Conservation (phyloP, 2,797 vertebrate species). For the Discoglossus pictus region DNA sequence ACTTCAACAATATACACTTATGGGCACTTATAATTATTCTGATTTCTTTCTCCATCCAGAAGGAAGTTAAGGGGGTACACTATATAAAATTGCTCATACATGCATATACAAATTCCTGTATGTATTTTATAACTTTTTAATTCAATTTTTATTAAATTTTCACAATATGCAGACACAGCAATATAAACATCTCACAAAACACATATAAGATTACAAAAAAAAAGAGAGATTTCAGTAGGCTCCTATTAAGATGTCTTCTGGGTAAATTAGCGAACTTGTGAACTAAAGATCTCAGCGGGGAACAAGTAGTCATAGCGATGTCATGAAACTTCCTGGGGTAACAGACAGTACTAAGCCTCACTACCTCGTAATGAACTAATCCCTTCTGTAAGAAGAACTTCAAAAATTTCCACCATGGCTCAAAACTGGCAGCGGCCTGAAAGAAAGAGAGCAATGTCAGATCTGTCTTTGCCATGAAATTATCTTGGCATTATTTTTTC, state of each 20-base stretch:
- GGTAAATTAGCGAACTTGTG: slow-evolving; percentile 43
- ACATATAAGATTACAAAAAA: slow-evolving; percentile 25
- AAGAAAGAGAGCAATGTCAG: slow-evolving; percentile 59
- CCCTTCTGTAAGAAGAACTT: slow-evolving; percentile 60
- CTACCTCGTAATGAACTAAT: slow-evolving; percentile 62
- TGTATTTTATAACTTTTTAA: too few relatives aligned
- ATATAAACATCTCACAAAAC: slow-evolving; percentile 17
- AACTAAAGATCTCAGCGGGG: slow-evolving; percentile 12
- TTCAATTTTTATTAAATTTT: too few relatives aligned
- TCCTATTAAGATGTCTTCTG: slow-evolving; percentile 50
- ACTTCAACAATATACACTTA: too few relatives aligned
- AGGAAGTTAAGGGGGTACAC: too few relatives aligned
- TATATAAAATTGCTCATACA: too few relatives aligned
- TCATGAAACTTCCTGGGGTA: slow-evolving; percentile 48
- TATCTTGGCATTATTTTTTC: slow-evolving; percentile 69
- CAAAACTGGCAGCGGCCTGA: slow-evolving; percentile 44
- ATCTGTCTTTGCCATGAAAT: slow-evolving; percentile 74
- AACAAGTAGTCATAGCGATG: slow-evolving; percentile 51
- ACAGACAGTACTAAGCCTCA: slow-evolving; percentile 47
- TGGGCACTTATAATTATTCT: too few relatives aligned
- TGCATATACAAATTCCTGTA: too few relatives aligned
- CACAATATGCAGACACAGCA: slow-evolving; percentile 1
- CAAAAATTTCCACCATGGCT: slow-evolving; percentile 55
- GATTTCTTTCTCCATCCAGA: too few relatives aligned
- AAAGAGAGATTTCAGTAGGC: slow-evolving; percentile 26